phyloP scores from a whole-genome alignment of 2,888 invertebrate species.

The Drosophila cognata region DNA sequence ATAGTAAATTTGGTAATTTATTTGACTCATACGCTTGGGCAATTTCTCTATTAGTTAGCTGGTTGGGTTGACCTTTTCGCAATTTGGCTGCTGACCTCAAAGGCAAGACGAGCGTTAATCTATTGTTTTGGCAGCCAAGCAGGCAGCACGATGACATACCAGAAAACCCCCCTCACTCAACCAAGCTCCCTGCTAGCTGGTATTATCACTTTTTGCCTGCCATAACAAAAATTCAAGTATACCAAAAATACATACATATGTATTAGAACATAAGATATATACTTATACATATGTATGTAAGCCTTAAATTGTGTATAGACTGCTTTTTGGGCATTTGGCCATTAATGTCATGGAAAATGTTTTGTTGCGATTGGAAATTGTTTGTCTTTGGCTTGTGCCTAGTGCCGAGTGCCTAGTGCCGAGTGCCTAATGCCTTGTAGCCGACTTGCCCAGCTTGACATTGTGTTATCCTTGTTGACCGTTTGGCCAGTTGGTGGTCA shows the following conservation, averaged over 20 bases:
- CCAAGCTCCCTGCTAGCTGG: slow-evolving; percentile 1
- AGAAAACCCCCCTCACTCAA: neutral
- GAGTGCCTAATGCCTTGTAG: slow-evolving; percentile 11
- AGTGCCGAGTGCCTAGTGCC: slow-evolving; percentile 13
- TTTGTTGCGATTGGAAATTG: slow-evolving; percentile 76
- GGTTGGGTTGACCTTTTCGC: slow-evolving; percentile 46
- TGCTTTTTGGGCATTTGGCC: slow-evolving; percentile 46
- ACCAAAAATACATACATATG: slow-evolving; percentile 29
- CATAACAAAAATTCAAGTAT: slow-evolving; percentile 47
- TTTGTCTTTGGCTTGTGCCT: slow-evolving; percentile 54
- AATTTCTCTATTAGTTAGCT: slow-evolving; percentile 52
- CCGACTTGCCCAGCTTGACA: slow-evolving; percentile 48
- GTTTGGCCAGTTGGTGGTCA: slow-evolving; percentile 36
- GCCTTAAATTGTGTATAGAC: slow-evolving; percentile 39
- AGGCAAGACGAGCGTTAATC: slow-evolving; percentile 61
- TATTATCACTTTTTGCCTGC: slow-evolving; percentile 60
- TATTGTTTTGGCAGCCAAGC: slow-evolving; percentile 69
- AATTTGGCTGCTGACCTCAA: slow-evolving; percentile 41
- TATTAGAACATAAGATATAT: slow-evolving; percentile 21
- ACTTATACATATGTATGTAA: slow-evolving; percentile 8
- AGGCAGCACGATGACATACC: slow-evolving; percentile 56
- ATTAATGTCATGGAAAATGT: slow-evolving; percentile 75
- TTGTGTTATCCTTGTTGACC: slow-evolving; percentile 66
- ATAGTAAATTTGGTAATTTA: neutral
- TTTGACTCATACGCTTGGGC: slow-evolving; percentile 25